Base-by-base conservation (phyloP, 2,888 invertebrate species). In the Xylocampa areola region DNA sequence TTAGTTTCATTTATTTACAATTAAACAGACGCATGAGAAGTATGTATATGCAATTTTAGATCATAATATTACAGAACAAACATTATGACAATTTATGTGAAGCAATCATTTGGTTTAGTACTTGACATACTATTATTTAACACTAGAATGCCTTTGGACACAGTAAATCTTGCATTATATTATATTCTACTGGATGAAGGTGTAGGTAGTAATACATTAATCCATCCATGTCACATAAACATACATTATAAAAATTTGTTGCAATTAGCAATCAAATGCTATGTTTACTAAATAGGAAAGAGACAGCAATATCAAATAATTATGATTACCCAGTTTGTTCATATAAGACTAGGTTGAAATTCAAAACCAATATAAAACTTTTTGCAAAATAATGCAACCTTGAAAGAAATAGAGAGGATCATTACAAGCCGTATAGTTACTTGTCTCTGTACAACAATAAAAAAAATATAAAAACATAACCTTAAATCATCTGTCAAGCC, bases 401-500 rank as follows among this genome's bases (percentile, higher is more conserved):
- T 33, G 4, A 14, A 51, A 45, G 16, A 67, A 62, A 59, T 67
- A 62, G 58, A 73, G 64, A 76, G 64, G 39, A 64, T 43, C 14
- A 55, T 45, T 54, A 41, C 51, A 58, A 59, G 45, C 43, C 29
- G 47, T 51, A 62, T 33, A 16, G 41, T 30, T 43, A 66, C 29
- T 54, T 57, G 63, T 39, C 52, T 68, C 40, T 43, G 51, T 49
- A 59, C 45, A 58, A 48, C 53, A 73, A 51, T 57, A 62, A 58
- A 70, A 68, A 76, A 82, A 81, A 83, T 73, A 87, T 78, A 81
- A 87, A 83, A 92, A 91, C 90, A 92, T 93, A 93, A 92, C 93
- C 93, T 92, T 54, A 57, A 77, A 72, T 57, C 76, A 86, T 45
- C 86, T 90, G 91, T 90, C 89, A 91, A 79, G 70, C 51, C 5